These are phyloP conservation scores for Hypena proboscidalis DNA, from an alignment of 2,888 invertebrate species.

Conservation along the genomic window DNA sequence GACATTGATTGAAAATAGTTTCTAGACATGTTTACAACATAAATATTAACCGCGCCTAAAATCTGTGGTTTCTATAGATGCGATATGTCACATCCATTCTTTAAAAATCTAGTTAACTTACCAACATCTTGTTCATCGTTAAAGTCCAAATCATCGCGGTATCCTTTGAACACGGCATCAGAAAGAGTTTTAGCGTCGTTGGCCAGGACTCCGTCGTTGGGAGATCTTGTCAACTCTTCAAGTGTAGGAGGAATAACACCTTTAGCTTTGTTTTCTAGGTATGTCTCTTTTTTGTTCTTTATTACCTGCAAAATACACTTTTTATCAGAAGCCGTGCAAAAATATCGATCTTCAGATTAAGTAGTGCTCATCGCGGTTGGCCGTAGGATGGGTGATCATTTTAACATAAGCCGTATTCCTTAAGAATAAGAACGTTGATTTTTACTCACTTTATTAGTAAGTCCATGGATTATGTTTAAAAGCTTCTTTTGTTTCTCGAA, in stretches of 20 bases:
- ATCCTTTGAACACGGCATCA: conserved; percentile 85
- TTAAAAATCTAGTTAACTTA: conserved; percentile 44
- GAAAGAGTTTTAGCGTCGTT: conserved; percentile 61
- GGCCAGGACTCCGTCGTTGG: conserved; percentile 62
- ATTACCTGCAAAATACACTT: conserved; percentile 71
- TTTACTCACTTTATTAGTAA: conserved; percentile 89
- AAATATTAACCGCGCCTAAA: no score
- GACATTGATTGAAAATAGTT: no score
- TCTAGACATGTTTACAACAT: no score
- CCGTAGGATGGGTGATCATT: no score
- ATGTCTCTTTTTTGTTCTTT: conserved; percentile 86
- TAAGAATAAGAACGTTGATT: no score
- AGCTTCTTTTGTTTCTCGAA: conserved; percentile 88
- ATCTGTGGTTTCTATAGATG: no score
- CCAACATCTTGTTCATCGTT: conserved; percentile 93
- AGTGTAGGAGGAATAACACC: conserved; percentile 71
- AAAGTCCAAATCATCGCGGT: conserved; percentile 91
- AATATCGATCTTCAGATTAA: no score
- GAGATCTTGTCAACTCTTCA: conserved; percentile 62
- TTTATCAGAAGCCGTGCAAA: background rate
- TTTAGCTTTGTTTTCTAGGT: conserved; percentile 76
- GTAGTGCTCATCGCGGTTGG: no score
- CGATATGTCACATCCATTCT: no score
- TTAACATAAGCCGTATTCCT: no score
- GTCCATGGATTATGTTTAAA: conserved; percentile 89